A percentile compares a stretch with the other conserved stretches of the same genome.
phyloP scores from a whole-genome alignment of 2,888 invertebrate genomes.

The Cryptophagus acutangulus region DNA sequence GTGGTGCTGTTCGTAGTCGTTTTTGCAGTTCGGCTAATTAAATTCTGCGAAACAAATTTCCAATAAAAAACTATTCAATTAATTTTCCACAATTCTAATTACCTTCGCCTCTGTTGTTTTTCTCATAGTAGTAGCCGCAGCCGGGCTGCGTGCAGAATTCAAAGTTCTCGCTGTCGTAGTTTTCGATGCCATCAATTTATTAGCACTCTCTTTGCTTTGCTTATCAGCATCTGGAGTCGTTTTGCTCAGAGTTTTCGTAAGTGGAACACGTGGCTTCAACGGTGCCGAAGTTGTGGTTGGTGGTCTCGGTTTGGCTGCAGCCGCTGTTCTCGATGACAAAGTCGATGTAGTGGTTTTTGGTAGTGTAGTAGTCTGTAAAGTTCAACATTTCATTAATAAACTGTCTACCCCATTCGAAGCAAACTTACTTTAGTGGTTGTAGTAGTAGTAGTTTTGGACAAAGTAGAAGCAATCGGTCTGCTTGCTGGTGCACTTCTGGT shows the following conservation, averaged over 20 bases:
- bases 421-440: conserved; percentile 4
- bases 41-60: conserved; percentile 21
- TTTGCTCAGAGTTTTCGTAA: conserved; percentile 31
- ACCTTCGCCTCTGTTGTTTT: conserved; percentile 41
- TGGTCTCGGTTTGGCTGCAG: conserved; percentile 21
- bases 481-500: background rate
- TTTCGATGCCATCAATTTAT: conserved; percentile 52
- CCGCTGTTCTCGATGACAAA: conserved; percentile 20
- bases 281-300: conserved; percentile 26
- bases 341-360: no score
- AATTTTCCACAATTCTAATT: conserved; percentile 5
- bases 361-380: conserved; percentile 11
- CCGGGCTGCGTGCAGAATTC: background rate
- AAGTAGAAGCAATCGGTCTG: background rate
- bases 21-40: conserved; percentile 21
- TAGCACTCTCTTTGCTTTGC: conserved; percentile 65
- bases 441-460: background rate
- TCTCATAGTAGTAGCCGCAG: conserved; percentile 29
- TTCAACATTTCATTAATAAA: background rate
- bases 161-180: conserved; percentile 27
- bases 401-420: no score
- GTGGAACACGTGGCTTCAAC: conserved; percentile 31
- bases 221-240: conserved; percentile 48
- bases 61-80: conserved; percentile 18
- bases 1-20: conserved; percentile 37